phyloP scores from a whole-genome alignment of 2,888 invertebrate genomes.

The Aleiodes alternator region DNA sequence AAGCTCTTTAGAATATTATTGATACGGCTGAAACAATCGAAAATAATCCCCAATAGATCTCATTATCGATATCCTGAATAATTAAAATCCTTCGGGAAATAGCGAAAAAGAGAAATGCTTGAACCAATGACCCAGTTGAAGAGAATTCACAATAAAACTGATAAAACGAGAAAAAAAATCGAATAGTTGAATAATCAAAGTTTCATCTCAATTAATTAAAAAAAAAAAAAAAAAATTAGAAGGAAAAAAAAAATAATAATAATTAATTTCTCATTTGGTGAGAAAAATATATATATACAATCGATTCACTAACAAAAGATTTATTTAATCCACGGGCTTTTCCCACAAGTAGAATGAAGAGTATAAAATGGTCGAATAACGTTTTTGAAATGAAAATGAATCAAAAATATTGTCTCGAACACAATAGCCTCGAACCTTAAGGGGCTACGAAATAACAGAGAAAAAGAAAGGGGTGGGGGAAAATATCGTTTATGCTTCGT shows the following conservation, averaged over 20 bases:
- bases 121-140: too few species aligned
- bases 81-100: too few species aligned
- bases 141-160: too few species aligned
- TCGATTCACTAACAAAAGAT: neutral
- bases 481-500: conserved; percentile 9
- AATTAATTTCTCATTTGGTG: neutral
- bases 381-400: conserved; percentile 58
- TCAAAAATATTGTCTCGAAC: conserved; percentile 67
- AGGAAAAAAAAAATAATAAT: too few species aligned
- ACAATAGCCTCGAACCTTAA: conserved; percentile 62
- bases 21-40: too few species aligned
- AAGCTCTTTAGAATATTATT: neutral
- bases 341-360: neutral
- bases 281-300: neutral
- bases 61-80: too few species aligned
- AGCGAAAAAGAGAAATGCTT: too few species aligned
- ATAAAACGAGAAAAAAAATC: neutral
- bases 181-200: neutral
- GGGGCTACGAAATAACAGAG: conserved; percentile 8
- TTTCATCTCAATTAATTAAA: conserved; percentile 8
- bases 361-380: conserved; percentile 6
- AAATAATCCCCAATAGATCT: too few species aligned
- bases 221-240: too few species aligned
- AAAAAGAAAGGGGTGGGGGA: too few species aligned
- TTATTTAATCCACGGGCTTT: conserved; percentile 1